Evolutionary conservation across 2,113 vertebrate species (phyloP), one percentile per base, ranked within the genome.

Genomic region (Trichomycterus rosablanca): DNA sequence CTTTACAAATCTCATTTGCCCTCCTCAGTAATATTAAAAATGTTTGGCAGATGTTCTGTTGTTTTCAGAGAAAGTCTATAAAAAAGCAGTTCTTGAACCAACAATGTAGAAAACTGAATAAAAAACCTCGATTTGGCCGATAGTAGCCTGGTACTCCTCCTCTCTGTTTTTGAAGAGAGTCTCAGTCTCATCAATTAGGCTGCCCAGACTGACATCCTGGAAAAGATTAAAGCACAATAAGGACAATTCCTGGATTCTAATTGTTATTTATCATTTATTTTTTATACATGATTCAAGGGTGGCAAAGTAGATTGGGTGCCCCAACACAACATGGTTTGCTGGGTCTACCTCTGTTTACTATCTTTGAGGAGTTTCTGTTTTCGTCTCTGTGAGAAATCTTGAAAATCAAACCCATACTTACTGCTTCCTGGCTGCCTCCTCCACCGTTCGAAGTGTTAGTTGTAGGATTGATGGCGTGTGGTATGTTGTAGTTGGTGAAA

Each of bases 141-240:
- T 98, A 11, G 92, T 96, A 54, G 97, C 89, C 77, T 98, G 96
- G 77, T 98, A 98, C 65, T 97, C 93, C 71, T 96, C 88, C 81
- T 98, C 96, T 79, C 96, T 89, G 0, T 86, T 96, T 84, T 94
- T 95, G 80, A 98, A 95, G 65, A 96, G 93, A 15, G 92, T 93
- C 63, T 98, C 96, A 0, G 95, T 97, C 78, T 97, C 92, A 0
- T 98, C 89, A 58, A 98, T 97, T 78, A 98, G 77, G 81, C 89
- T 96, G 67, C 95, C 95, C 77, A 98, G 75, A 75, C 90, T 94
- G 81, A 90, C 89, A 35, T 98, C 95, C 82, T 96, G 89, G 72
- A 83, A 79, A 52, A 80, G 61, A 74, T 9, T 7, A 19, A 49
- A 63, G 46, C n/a, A n/a, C n/a, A n/a, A n/a, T n/a, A n/a, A n/a